These are phyloP conservation scores for Diabrotica undecimpunctata DNA, from an alignment of 1,140 invertebrate genomes.

Conservation along the genomic window DNA sequence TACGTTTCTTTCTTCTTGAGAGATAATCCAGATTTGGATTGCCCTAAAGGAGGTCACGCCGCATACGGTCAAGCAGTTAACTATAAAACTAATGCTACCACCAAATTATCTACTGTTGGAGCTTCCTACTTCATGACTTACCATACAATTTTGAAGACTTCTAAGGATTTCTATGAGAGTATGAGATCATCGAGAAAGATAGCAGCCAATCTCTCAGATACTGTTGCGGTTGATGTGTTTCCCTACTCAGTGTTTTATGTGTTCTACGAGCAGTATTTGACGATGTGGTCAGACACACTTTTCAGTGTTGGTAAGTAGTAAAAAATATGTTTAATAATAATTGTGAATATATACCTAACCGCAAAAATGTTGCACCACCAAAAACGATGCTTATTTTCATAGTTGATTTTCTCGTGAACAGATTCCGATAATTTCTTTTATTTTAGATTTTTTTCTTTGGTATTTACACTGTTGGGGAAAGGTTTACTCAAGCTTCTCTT, in stretches of 20 bases:
- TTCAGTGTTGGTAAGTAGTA: constrained; percentile 55
- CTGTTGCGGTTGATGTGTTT: constrained; percentile 73
- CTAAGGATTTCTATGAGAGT: constrained; percentile 87
- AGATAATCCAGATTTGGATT: constrained; percentile 80
- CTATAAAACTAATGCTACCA: constrained; percentile 50
- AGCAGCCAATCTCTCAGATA: constrained; percentile 52
- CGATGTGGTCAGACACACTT: constrained; percentile 89
- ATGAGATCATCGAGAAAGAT: constrained; percentile 71
- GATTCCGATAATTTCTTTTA: too few relatives aligned
- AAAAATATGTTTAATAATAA: too few relatives aligned
- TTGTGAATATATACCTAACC: too few relatives aligned
- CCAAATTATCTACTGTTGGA: constrained; percentile 52
- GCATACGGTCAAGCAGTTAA: constrained; percentile 72
- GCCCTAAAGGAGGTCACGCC: constrained; percentile 85
- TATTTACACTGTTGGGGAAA: too few relatives aligned
- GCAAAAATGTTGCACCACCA: too few relatives aligned
- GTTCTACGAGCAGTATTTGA: constrained; percentile 98
- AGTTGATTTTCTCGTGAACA: too few relatives aligned
- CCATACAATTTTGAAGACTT: constrained; percentile 90
- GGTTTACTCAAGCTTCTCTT: too few relatives aligned
- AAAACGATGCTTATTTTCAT: too few relatives aligned
- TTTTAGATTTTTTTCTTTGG: too few relatives aligned
- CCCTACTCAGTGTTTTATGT: constrained; percentile 98
- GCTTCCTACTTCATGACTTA: constrained; percentile 93
- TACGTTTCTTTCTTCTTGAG: constrained; percentile 85